phyloP scores from a whole-genome alignment of 37 sponge, comb jelly and placozoan genomes.

The Mnemiopsis leidyi region DNA sequence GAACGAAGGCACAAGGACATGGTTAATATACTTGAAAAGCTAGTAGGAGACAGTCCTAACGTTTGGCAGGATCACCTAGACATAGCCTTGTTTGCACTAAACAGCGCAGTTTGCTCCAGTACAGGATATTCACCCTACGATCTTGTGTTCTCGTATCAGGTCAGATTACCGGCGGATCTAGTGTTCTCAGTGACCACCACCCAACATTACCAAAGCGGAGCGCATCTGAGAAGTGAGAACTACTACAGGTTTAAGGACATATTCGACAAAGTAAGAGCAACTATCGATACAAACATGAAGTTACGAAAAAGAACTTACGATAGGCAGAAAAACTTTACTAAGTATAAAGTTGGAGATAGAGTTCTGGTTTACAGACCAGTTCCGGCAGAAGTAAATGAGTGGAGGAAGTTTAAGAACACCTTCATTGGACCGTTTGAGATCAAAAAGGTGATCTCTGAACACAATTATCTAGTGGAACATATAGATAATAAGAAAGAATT shows the following conservation, averaged over 20 bases:
- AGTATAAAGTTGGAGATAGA: neutral
- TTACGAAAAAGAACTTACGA: neutral
- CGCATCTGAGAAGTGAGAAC: neutral
- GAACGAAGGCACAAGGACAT: neutral
- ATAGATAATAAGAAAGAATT: neutral
- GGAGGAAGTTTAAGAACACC: neutral
- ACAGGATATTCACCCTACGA: neutral
- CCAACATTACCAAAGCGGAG: neutral
- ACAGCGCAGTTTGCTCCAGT: neutral
- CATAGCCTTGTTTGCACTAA: neutral
- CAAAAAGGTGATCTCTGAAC: neutral
- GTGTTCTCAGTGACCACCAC: neutral
- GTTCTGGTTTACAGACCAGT: slow-evolving; percentile 16
- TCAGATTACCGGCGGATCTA: neutral
- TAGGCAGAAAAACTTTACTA: neutral
- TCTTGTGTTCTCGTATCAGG: neutral
- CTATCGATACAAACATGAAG: neutral
- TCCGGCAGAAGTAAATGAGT: neutral
- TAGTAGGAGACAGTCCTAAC: neutral
- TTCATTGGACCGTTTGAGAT: neutral
- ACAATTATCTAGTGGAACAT: neutral
- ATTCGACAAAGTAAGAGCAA: neutral
- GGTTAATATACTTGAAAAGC: neutral
- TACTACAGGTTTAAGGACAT: neutral
- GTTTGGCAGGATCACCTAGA: neutral